Conservation (phyloP, 64 coral and sea anemone genomes). For the Actinia tenebrosa region DNA sequence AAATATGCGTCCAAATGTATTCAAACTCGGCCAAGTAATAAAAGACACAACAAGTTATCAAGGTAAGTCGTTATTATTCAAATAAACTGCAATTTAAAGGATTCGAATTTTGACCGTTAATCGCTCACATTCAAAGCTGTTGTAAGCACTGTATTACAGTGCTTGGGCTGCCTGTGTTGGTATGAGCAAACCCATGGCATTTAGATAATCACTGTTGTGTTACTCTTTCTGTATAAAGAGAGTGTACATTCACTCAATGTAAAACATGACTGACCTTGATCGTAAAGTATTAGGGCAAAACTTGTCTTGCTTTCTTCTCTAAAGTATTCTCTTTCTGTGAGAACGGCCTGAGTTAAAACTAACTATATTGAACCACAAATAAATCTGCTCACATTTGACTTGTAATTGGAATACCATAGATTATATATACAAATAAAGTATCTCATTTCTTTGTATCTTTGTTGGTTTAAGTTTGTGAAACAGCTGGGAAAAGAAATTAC, state of each 20-base stretch:
- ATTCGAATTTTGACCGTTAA: no score
- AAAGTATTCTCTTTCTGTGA: conserved; percentile 1
- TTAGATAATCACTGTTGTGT: not conserved
- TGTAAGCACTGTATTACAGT: no score
- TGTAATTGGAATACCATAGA: conserved; percentile 6
- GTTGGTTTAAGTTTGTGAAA: not conserved
- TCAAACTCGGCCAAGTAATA: no score
- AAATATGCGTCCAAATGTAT: no score
- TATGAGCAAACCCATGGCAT: not conserved
- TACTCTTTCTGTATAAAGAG: not conserved
- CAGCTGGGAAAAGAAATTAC: no score
- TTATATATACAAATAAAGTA: conserved; percentile 8
- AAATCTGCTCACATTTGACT: not conserved
- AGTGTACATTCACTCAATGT: not conserved
- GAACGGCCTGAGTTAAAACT: not conserved
- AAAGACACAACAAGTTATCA: no score
- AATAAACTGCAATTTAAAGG: no score
- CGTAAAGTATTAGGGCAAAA: not conserved
- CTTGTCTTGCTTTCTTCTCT: not conserved
- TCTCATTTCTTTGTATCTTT: not conserved
- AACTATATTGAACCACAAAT: not conserved
- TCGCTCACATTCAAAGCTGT: no score
- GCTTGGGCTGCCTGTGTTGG: not conserved
- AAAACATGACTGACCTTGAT: not conserved
- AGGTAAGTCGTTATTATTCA: no score